Evolutionary conservation across 2,888 invertebrate species (phyloP), one percentile per base, ranked within the genome.

Genomic region (Arrhopalites spinosus): DNA sequence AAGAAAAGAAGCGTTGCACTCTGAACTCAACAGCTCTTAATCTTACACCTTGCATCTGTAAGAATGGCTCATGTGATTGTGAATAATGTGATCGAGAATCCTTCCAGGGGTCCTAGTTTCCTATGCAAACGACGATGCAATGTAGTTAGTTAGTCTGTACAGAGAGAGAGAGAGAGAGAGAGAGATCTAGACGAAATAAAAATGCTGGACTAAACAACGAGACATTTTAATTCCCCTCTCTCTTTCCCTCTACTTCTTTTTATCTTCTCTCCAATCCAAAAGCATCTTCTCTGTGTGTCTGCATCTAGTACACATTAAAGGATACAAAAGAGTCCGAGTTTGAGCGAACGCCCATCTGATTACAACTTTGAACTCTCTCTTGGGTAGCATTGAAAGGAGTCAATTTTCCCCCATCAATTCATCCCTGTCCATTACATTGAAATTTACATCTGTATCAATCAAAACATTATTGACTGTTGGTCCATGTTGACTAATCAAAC

Each of bases 51-150:
- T 71, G 64, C 63, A 64, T 64, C 66, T 75, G 17, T 23, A 56
- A 68, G 70, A 75, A 69, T 69, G 75, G 75, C 59, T 69, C 29
- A 36, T 59, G 70, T 77, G 74, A 77, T 74, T 77, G 74, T 73
- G 77, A 77, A 77, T 77, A 71, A 78, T 78, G 77, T 78, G 78
- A 75, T 77, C 78, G 73, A 71, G 71, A 77, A 78, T 77, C 78
- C 47, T 70, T 64, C 69, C 76, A 78, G 78, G 78, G 78, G 77
- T 74, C 56, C 77, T 17, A n/a, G n/a, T 17, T 5, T 23, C 7
- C 59, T 59, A 59, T 59, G 66, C 66, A 66, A 66, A 43, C 66
- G 8, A 25, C 36, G 36, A 59, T 20, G 2, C 23, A 59, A 1
- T 59, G 11, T 23, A 20, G 59, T 59, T 25, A 20, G 59, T 25